Conservation (phyloP, 2,888 invertebrate genomes). For the Pyrgus malvae region DNA sequence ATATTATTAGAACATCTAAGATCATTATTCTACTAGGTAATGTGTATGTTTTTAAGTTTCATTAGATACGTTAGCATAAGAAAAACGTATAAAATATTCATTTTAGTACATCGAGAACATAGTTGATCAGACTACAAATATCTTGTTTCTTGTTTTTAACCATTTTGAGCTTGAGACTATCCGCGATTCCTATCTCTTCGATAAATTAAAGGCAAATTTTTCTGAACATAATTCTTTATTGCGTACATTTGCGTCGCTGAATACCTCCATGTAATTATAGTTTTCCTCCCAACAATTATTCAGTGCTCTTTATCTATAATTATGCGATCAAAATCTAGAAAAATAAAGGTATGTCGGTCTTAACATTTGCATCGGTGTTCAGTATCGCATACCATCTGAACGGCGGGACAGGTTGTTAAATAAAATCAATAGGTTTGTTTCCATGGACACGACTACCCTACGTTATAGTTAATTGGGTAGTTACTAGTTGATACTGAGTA, state of each 20-base stretch:
- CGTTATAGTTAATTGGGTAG: neutral
- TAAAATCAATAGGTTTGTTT: constrained; percentile 37
- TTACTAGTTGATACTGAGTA: too few species aligned
- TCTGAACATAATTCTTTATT: constrained; percentile 13
- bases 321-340: constrained; percentile 29
- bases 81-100: neutral
- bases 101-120: neutral
- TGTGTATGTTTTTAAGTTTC: too few species aligned
- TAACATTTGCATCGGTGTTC: constrained; percentile 15
- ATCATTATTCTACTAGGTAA: too few species aligned
- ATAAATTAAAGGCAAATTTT: constrained; percentile 16
- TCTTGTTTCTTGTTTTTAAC: neutral
- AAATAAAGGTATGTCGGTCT: constrained; percentile 17
- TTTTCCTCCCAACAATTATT: constrained; percentile 27
- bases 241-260: constrained; percentile 10
- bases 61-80: too few species aligned
- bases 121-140: neutral
- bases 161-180: neutral
- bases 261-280: constrained; percentile 20
- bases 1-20: too few species aligned
- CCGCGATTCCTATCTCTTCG: constrained; percentile 2
- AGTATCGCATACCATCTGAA: constrained; percentile 13
- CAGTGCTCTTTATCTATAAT: constrained; percentile 26
- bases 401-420: constrained; percentile 11
- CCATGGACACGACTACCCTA: constrained; percentile 39